Conservation (phyloP, 2,113 vertebrate species). For the Pseudorectes ferrugineus region DNA sequence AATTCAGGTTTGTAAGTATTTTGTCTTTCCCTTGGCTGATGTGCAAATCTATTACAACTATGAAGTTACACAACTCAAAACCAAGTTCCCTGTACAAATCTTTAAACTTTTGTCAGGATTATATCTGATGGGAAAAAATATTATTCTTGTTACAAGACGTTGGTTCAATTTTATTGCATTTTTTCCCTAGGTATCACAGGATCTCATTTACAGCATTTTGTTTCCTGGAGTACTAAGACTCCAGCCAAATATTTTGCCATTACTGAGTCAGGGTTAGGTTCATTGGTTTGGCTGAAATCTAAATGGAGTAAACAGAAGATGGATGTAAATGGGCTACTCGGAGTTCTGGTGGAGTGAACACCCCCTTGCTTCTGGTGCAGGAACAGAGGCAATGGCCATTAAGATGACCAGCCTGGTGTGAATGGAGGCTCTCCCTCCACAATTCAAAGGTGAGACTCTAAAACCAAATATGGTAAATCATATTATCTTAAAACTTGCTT, state of each 20-base stretch:
- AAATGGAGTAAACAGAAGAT: background rate
- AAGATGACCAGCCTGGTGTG: background rate
- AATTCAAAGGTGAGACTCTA: background rate
- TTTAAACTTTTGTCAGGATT: background rate
- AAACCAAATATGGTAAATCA: background rate
- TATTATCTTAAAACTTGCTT: background rate
- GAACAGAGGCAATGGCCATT: background rate
- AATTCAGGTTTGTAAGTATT: background rate
- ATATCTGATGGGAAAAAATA: background rate
- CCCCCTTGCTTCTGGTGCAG: background rate
- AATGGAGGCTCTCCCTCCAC: background rate
- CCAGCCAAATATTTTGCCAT: background rate
- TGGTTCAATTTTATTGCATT: background rate
- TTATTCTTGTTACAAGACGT: background rate
- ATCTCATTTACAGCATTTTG: background rate
- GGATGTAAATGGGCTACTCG: background rate
- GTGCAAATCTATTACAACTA: background rate
- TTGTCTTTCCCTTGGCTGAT: background rate
- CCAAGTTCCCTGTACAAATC: background rate
- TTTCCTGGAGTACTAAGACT: background rate
- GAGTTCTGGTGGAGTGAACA: background rate
- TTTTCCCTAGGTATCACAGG: background rate
- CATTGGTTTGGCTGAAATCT: background rate
- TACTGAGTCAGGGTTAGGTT: background rate
- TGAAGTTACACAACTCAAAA: background rate